Evolutionary conservation across 2,113 vertebrate genomes (phyloP).

Genomic region (Oryzias celebensis): DNA sequence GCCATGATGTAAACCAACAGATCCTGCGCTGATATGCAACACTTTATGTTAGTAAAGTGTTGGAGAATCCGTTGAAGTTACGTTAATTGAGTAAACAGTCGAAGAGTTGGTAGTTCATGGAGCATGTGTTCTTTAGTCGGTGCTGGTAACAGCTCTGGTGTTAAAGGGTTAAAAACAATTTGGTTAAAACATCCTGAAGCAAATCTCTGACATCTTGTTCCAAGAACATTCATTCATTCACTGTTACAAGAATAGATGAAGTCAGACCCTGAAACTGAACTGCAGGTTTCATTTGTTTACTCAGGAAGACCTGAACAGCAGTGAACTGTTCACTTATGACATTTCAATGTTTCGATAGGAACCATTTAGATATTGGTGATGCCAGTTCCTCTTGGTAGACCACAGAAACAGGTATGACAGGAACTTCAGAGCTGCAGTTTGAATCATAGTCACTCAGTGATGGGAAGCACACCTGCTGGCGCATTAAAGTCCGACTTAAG

Average conservation of each 20-base stretch:
- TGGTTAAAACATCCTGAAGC: too few relatives aligned
- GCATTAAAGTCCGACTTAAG: constrained; percentile 42
- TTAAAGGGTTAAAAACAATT: too few relatives aligned
- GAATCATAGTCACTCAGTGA: constrained; percentile 49
- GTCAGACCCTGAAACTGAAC: constrained; percentile 14
- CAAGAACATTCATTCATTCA: constrained; percentile 1
- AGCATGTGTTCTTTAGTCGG: too few relatives aligned
- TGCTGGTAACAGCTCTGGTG: too few relatives aligned
- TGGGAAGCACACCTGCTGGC: constrained; percentile 63
- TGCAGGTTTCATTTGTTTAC: constrained; percentile 23
- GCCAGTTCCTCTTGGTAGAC: constrained; percentile 40
- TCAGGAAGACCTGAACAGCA: constrained; percentile 28
- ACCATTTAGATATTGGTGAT: constrained; percentile 36
- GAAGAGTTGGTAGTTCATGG: too few relatives aligned
- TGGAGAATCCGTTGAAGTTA: too few relatives aligned
- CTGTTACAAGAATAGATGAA: constrained; percentile 17
- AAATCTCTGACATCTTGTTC: not conserved
- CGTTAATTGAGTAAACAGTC: too few relatives aligned
- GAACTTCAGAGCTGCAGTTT: constrained; percentile 44
- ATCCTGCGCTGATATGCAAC: too few relatives aligned
- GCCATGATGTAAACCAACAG: too few relatives aligned
- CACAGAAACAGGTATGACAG: constrained; percentile 45
- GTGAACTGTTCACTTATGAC: constrained; percentile 33
- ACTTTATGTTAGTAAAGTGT: too few relatives aligned
- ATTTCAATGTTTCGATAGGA: constrained; percentile 41